Conservation (phyloP, 1,140 invertebrate species). For the Lasioglossum albipes region DNA sequence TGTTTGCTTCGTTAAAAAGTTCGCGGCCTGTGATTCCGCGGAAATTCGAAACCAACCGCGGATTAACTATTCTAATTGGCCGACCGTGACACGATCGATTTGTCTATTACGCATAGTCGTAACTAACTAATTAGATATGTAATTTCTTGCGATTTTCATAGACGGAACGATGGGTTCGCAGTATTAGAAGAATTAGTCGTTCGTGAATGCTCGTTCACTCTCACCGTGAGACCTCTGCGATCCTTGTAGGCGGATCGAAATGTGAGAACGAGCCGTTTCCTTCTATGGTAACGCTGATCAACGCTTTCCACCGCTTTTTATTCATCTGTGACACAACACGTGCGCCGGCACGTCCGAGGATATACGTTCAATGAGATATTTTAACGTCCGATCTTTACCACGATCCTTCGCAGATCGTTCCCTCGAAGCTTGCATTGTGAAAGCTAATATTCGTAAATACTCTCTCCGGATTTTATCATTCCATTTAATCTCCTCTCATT, state of each 20-base stretch:
- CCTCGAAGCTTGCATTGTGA: not conserved
- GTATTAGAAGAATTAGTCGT: constrained; percentile 27
- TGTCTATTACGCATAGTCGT: no score
- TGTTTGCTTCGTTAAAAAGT: not conserved
- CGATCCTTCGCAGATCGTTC: not conserved
- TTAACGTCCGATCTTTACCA: not conserved
- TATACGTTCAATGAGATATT: not conserved
- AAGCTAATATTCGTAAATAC: not conserved
- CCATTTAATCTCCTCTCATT: not conserved
- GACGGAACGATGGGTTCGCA: not conserved
- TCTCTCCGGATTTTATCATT: no score
- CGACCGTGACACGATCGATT: no score
- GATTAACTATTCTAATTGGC: not conserved
- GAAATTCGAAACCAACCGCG: not conserved
- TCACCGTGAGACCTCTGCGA: constrained; percentile 48
- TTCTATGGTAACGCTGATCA: constrained; percentile 52
- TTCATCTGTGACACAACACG: constrained; percentile 29
- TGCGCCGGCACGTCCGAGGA: not conserved
- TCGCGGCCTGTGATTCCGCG: not conserved
- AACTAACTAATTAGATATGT: no score
- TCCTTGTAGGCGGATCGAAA: constrained; percentile 58
- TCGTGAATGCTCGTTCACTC: constrained; percentile 32
- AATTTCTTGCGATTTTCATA: no score
- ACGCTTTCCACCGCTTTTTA: constrained; percentile 45
- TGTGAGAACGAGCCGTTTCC: constrained; percentile 57